Conservation (phyloP, 30 jellyfish, hydroid and myxozoan genomes). For the Chrysaora quinquecirrha region DNA sequence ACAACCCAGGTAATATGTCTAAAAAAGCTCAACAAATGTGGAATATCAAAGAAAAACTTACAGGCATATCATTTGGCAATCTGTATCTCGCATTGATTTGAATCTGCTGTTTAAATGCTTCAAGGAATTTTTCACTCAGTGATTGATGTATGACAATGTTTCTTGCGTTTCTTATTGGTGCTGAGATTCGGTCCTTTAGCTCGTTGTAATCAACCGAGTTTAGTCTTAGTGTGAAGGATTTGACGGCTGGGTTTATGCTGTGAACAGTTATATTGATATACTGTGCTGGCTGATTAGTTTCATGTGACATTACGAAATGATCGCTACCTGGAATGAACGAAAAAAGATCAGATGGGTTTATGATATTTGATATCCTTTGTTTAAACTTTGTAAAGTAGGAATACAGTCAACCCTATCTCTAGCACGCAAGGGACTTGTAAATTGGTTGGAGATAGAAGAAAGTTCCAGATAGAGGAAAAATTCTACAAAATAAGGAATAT, state of each 20-base stretch:
- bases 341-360: too few relatives aligned
- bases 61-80: slow-evolving; percentile 38
- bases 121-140: slow-evolving; percentile 85
- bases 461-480: too few relatives aligned
- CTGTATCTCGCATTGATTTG: slow-evolving; percentile 43
- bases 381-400: too few relatives aligned
- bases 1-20: too few relatives aligned
- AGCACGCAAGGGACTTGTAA: too few relatives aligned
- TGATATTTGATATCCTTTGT: too few relatives aligned
- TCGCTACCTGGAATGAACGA: slow-evolving; percentile 67
- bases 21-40: too few relatives aligned
- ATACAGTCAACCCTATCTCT: too few relatives aligned
- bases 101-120: slow-evolving; percentile 85
- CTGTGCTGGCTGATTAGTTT: slow-evolving; percentile 79
- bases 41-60: too few relatives aligned
- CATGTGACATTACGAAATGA: slow-evolving; percentile 68
- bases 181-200: slow-evolving; percentile 78
- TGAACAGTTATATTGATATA: slow-evolving; percentile 65
- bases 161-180: slow-evolving; percentile 93
- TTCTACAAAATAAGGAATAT: too few relatives aligned
- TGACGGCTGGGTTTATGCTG: slow-evolving; percentile 72
- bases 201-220: slow-evolving; percentile 87
- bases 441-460: too few relatives aligned
- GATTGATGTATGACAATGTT: slow-evolving; percentile 88
- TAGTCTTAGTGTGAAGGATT: slow-evolving; percentile 64